Evolutionary conservation across 1,140 invertebrate species (phyloP).

Genomic region (Drosophila kanapiae): DNA sequence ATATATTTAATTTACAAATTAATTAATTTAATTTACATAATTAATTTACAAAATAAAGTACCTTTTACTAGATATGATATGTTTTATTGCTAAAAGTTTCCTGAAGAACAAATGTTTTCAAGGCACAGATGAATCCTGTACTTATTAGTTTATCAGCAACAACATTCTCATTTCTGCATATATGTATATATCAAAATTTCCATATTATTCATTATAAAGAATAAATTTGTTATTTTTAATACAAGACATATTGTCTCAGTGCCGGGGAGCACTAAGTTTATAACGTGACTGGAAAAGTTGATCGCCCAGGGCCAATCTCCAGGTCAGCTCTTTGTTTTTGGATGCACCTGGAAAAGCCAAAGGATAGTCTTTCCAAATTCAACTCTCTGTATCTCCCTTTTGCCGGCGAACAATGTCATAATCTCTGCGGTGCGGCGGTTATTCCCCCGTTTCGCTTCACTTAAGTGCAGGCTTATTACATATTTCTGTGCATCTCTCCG

Average conservation of each 20-base stretch:
- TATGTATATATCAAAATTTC: neutral
- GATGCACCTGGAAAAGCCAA: neutral
- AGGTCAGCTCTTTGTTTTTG: neutral
- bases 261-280: neutral
- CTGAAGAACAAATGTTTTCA: neutral
- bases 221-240: neutral
- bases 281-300: constrained; percentile 22
- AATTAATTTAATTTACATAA: no score
- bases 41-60: neutral
- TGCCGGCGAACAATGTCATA: constrained; percentile 61
- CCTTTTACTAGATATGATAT: neutral
- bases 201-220: constrained; percentile 7
- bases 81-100: neutral
- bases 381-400: neutral
- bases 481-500: constrained; percentile 13
- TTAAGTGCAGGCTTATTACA: constrained; percentile 33
- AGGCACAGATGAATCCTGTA: neutral
- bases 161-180: no score
- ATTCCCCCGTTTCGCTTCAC: constrained; percentile 65
- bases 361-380: neutral
- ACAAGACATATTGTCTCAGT: neutral
- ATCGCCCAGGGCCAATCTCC: constrained; percentile 13
- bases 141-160: no score
- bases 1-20: neutral
- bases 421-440: constrained; percentile 23